Percentiles rank a stretch among this genome's conserved stretches.
phyloP scores from a whole-genome alignment of 2,113 vertebrate species.

The rabbit (Oryctolagus cuniculus) region mOryCun1.1 NC_091444.1:89058501-89059000 shows the following conservation, averaged over 20 bases:
- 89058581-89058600: neutral
- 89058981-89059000: neutral
- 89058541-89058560: neutral
- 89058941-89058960: neutral
- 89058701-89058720: neutral
- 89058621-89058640: neutral
- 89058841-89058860: neutral
- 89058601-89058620: neutral
- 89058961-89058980: neutral
- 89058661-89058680: neutral
- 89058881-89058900: neutral
- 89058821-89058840: neutral
- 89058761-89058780: neutral
- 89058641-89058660: neutral
- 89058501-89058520: neutral
- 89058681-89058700: constrained; percentile 2
- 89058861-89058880: neutral
- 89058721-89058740: neutral
- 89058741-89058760: neutral
- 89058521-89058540: neutral
- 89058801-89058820: neutral
- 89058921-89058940: neutral
- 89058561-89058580: neutral
- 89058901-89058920: neutral
- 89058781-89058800: neutral